Conservation (phyloP, 1,140 invertebrate species). For the Drosophila sturtevanti region DNA sequence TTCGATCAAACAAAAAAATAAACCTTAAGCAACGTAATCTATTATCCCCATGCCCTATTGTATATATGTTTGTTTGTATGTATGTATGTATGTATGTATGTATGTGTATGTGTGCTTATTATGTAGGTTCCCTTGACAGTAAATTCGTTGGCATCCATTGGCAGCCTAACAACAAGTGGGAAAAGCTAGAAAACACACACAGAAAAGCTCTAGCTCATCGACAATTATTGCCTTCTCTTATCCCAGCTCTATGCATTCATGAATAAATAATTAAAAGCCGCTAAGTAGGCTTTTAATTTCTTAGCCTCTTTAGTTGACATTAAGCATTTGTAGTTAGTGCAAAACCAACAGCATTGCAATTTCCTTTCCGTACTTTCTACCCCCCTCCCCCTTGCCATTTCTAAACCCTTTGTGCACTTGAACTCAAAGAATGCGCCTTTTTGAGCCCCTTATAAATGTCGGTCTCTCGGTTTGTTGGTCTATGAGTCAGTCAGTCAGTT, state of each 20-base stretch:
- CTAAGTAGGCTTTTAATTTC: conserved; percentile 74
- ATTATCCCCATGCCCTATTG: conserved; percentile 4
- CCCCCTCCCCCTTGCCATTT: conserved; percentile 22
- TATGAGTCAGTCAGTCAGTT: conserved; percentile 33
- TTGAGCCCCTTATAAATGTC: conserved; percentile 32
- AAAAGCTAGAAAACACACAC: background rate
- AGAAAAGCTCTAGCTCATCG: conserved; percentile 17
- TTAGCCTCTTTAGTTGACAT: conserved; percentile 19
- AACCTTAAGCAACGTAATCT: conserved; percentile 42
- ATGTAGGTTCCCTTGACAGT: conserved; percentile 49
- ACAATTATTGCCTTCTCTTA: conserved; percentile 37
- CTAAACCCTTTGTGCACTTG: conserved; percentile 32
- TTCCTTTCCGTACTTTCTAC: conserved; percentile 28
- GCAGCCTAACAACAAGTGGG: conserved; percentile 26
- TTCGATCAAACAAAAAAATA: conserved; percentile 71
- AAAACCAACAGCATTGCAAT: conserved; percentile 42
- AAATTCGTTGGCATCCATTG: conserved; percentile 64
- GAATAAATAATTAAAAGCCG: conserved; percentile 72
- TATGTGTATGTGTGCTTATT: too few species aligned
- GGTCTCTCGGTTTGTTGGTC: conserved; percentile 36
- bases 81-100: too few species aligned
- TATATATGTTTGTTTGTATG: too few species aligned
- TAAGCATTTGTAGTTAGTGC: conserved; percentile 32
- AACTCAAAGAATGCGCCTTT: conserved; percentile 61
- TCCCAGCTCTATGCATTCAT: conserved; percentile 21